These are phyloP conservation scores for Leptopilina myrica DNA, from an alignment of 2,888 invertebrate genomes.

Conservation along the genomic window DNA sequence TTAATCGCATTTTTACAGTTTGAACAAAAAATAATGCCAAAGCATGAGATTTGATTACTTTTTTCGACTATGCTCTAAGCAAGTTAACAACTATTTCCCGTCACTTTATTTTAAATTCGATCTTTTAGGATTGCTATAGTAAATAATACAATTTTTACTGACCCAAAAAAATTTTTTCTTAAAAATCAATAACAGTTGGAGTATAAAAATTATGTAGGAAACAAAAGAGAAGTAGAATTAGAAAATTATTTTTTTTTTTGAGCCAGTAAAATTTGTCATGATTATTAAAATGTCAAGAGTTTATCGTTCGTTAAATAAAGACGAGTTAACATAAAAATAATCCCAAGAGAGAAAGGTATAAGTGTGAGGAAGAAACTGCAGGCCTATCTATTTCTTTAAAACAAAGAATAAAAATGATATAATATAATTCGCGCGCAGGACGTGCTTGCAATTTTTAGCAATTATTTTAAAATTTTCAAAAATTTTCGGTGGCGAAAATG, in stretches of 20 bases:
- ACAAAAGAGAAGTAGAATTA: background rate
- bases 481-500: background rate
- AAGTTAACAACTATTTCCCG: background rate
- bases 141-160: background rate
- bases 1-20: conserved; percentile 35
- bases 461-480: conserved; percentile 24
- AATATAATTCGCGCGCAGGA: conserved; percentile 37
- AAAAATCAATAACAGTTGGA: background rate
- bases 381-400: conserved; percentile 30
- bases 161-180: background rate
- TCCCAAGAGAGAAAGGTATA: conserved; percentile 14
- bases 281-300: conserved; percentile 28
- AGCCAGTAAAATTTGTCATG: conserved; percentile 7
- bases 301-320: conserved; percentile 37
- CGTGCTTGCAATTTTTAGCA: conserved; percentile 25
- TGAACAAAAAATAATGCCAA: conserved; percentile 6
- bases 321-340: conserved; percentile 12
- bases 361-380: conserved; percentile 28
- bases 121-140: conserved; percentile 10
- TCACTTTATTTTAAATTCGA: background rate
- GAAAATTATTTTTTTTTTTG: background rate
- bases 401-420: background rate
- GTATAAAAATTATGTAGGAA: background rate
- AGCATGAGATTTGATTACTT: conserved; percentile 19
- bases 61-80: conserved; percentile 10